Evolutionary conservation across 2,888 invertebrate genomes (phyloP).

Genomic region (Stenchaetothrips biformis): DNA sequence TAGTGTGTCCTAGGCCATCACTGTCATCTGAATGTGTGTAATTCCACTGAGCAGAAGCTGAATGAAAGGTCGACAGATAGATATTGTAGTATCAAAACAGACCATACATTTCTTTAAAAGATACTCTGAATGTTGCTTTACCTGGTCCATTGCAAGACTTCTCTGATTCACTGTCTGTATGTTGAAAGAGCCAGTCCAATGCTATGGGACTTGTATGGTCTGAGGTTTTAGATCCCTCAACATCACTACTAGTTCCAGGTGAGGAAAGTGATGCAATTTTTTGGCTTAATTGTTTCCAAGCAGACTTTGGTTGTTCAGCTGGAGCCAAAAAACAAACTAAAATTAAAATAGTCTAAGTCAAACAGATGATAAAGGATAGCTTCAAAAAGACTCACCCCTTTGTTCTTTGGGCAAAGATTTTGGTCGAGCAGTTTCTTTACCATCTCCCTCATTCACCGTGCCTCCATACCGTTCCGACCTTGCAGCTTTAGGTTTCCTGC

Average conservation of each 20-base stretch:
- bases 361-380: neutral
- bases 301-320: neutral
- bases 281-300: neutral
- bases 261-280: constrained; percentile 19
- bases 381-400: neutral
- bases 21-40: constrained; percentile 46
- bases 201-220: constrained; percentile 51
- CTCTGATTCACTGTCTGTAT: constrained; percentile 43
- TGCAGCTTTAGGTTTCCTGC: neutral
- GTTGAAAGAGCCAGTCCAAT: constrained; percentile 61
- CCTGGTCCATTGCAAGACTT: constrained; percentile 30
- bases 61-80: neutral
- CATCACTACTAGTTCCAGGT: constrained; percentile 15
- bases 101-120: constrained; percentile 16
- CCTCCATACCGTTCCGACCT: neutral
- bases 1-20: constrained; percentile 34
- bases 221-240: neutral
- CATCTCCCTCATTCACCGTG: neutral
- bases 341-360: neutral
- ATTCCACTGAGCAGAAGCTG: constrained; percentile 39
- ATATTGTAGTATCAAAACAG: neutral
- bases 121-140: constrained; percentile 2
- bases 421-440: neutral
- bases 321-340: neutral
- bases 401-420: neutral